Base-by-base conservation (phyloP, 2,113 vertebrate genomes). In the Ellobius talpinus region DNA sequence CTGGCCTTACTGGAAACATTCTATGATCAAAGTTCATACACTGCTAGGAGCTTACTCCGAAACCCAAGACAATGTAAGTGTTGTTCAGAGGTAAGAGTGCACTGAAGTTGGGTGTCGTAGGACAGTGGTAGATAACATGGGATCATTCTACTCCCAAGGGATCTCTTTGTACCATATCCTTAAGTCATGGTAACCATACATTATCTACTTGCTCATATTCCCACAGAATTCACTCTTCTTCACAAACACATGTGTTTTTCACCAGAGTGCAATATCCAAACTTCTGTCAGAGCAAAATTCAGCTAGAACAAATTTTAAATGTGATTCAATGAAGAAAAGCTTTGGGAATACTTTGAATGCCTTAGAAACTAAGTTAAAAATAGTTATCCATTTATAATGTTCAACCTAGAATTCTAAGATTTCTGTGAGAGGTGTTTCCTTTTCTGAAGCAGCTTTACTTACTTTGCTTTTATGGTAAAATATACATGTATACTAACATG, bases 11-110 rank as follows among this genome's bases (percentile, higher is more conserved):
- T 99, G 96, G 96, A 95, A 98, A 74, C 33, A 12, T 98, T 99
- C 96, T 99, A 98, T 58, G 97, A 98, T 86, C 94, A 78, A 88
- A 98, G 66, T 84, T 36, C 94, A 0, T 3, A n/a, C 90, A 13
- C 0, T 8, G 31, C 84, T 31, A 97, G 74, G 89, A 50, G 14
- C 81, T 55, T 97, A 94, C 96, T 98, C 33, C 93, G 97, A 70
- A 98, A 99, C 94, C 99, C 99, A 16, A 98, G 98, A 63, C 97
- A 98, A 52, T 99, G 99, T 99, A 98, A 98, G 99, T 97, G 87
- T 61, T 0, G 26, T 42, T 84, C 23, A 55, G 19, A 82, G 12
- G 47, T 31, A 93, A 10, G 45, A 89, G 16, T 42, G 77, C 39
- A 31, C 50, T 97, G 33, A 86, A 77, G 8, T 45, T 70, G n/a